Evolutionary conservation across 2,797 vertebrate genomes (phyloP).

Genomic region (Danio kyathit): DNA sequence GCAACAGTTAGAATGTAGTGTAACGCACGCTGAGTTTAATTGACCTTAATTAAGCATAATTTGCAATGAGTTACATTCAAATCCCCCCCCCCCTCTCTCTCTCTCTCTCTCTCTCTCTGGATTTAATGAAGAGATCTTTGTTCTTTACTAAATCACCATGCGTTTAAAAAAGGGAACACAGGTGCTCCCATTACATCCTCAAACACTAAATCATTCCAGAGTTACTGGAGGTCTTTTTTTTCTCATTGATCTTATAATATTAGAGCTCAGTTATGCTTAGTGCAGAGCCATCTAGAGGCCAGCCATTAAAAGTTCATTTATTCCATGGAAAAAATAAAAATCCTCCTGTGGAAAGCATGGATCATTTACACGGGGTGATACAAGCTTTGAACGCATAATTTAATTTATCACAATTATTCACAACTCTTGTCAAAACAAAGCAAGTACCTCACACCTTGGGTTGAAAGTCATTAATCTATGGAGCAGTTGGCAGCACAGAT

Average conservation of each 20-base stretch:
- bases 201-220: conserved; percentile 11
- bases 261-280: conserved; percentile 31
- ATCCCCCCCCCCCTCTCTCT: too few relatives aligned
- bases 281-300: conserved; percentile 60
- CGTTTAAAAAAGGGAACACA: conserved; percentile 3
- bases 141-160: conserved; percentile 9
- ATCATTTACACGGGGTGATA: conserved; percentile 42
- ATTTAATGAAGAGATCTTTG: conserved; percentile 22
- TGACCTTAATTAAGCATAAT: conserved; percentile 42
- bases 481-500: conserved; percentile 2
- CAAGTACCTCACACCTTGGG: conserved; percentile 42
- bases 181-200: conserved; percentile 15
- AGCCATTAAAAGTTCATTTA: conserved; percentile 29
- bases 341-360: conserved; percentile 30
- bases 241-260: background rate
- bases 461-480: conserved; percentile 39
- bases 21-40: conserved; percentile 15
- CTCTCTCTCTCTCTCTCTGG: background rate
- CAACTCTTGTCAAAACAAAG: conserved; percentile 49
- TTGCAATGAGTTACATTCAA: conserved; percentile 18
- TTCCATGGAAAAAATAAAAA: conserved; percentile 3
- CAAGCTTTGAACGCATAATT: conserved; percentile 42
- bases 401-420: conserved; percentile 43
- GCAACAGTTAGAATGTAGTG: conserved; percentile 40
- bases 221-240: conserved; percentile 20